phyloP scores from a whole-genome alignment of 35 echinoderm and acorn worm species.

The Ptychodera flava region DNA sequence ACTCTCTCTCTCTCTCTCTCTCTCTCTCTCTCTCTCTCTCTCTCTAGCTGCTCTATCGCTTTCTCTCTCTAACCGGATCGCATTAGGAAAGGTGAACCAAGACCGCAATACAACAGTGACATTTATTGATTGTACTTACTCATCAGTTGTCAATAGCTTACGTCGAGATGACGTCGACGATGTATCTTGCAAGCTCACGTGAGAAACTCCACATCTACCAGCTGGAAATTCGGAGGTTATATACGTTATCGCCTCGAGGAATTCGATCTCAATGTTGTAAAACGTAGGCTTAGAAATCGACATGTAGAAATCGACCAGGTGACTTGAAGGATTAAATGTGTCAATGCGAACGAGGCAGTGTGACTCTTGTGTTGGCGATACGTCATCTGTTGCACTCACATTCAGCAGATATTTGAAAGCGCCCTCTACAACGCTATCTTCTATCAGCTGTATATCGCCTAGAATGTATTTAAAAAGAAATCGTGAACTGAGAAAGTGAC shows the following conservation, averaged over 20 bases:
- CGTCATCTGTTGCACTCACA: not conserved
- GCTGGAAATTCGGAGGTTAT: not conserved
- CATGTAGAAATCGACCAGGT: not conserved
- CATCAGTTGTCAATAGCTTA: not conserved
- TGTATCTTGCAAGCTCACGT: not conserved
- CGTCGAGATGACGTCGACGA: not conserved
- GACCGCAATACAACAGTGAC: too few relatives aligned
- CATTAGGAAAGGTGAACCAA: too few relatives aligned
- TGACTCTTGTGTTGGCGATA: not conserved
- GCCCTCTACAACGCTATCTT: not conserved
- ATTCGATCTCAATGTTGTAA: not conserved
- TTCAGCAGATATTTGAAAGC: not conserved
- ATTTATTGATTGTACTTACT: too few relatives aligned
- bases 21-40: too few relatives aligned
- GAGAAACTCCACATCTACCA: not conserved
- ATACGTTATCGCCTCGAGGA: not conserved
- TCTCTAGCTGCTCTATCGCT: too few relatives aligned
- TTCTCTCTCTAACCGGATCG: too few relatives aligned
- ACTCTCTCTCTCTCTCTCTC: too few relatives aligned
- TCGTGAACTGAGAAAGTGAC: too few relatives aligned
- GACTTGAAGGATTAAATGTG: not conserved
- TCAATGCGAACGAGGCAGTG: not conserved
- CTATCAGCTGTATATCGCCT: not conserved
- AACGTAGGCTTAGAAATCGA: not conserved
- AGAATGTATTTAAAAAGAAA: too few relatives aligned